A percentile compares a stretch with the other conserved stretches of the same genome.
Conservation (phyloP, 2,888 invertebrate genomes). For the Escarpia spicata region DNA sequence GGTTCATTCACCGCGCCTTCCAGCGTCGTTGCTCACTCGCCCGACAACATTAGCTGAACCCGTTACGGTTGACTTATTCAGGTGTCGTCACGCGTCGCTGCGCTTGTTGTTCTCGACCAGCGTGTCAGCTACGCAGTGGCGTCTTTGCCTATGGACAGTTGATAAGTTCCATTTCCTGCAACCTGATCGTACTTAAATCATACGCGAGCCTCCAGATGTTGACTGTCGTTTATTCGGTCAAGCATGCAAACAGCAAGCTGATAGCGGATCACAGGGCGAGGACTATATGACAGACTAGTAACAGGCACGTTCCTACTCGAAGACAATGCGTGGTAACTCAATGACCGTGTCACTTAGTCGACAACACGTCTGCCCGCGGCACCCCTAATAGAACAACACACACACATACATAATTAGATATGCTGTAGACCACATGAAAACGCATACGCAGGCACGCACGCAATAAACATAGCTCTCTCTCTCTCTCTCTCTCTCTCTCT, state of each 20-base stretch:
- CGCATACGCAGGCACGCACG: background rate
- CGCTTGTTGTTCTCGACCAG: background rate
- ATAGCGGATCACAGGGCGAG: background rate
- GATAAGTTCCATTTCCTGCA: slow-evolving; percentile 16
- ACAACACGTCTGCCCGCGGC: background rate
- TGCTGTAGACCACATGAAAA: background rate
- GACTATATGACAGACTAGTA: background rate
- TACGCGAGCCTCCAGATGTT: background rate
- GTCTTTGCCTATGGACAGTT: background rate
- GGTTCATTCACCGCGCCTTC: slow-evolving; percentile 12
- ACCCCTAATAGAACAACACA: background rate
- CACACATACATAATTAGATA: background rate
- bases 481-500: background rate
- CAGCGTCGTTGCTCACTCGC: background rate
- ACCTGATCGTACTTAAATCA: background rate
- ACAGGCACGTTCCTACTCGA: background rate
- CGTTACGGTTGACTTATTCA: background rate
- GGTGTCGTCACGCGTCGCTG: background rate
- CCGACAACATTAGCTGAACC: background rate
- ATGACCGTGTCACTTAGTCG: background rate
- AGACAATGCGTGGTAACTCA: background rate
- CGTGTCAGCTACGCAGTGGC: background rate
- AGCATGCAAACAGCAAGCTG: background rate
- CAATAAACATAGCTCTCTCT: background rate
- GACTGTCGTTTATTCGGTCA: background rate